phyloP scores from a whole-genome alignment of 2,888 invertebrate species.

The Ptilodon capucinus region DNA sequence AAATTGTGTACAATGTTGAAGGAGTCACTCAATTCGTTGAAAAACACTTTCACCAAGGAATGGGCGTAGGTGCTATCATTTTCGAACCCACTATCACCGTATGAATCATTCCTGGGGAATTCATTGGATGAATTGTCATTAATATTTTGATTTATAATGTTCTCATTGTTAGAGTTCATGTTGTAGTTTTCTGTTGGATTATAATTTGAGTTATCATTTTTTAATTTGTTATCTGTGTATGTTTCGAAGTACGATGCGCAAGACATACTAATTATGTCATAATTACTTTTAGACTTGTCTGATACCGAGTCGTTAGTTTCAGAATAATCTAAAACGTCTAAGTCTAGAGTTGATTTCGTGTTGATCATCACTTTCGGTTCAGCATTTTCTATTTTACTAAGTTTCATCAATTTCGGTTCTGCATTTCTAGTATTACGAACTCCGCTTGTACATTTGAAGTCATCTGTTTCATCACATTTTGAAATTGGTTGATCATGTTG shows the following conservation, averaged over 20 bases:
- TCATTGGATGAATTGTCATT: background rate
- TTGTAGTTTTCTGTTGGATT: background rate
- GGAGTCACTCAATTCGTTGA: conserved; percentile 36
- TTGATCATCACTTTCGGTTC: background rate
- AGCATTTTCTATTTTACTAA: background rate
- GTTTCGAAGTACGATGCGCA: background rate
- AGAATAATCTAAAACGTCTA: conserved; percentile 15
- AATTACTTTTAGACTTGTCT: background rate
- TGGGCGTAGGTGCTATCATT: conserved; percentile 34
- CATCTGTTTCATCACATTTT: background rate
- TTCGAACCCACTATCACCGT: conserved; percentile 44
- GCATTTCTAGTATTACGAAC: background rate
- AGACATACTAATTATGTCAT: background rate
- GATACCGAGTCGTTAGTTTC: conserved; percentile 5
- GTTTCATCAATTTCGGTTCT: conserved; percentile 14
- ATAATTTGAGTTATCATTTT: background rate
- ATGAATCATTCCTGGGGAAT: background rate
- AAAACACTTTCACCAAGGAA: conserved; percentile 37
- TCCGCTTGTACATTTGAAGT: too few relatives aligned
- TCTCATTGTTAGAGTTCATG: background rate
- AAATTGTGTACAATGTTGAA: conserved; percentile 43
- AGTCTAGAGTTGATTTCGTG: conserved; percentile 5
- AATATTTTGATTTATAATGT: background rate
- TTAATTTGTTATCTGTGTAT: background rate
- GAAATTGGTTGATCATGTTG: background rate